Percentiles rank a stretch among this genome's conserved stretches.
Evolutionary conservation across 2,888 invertebrate species (phyloP).

Genomic region (Galeopsomyia nigrocyanea): DNA sequence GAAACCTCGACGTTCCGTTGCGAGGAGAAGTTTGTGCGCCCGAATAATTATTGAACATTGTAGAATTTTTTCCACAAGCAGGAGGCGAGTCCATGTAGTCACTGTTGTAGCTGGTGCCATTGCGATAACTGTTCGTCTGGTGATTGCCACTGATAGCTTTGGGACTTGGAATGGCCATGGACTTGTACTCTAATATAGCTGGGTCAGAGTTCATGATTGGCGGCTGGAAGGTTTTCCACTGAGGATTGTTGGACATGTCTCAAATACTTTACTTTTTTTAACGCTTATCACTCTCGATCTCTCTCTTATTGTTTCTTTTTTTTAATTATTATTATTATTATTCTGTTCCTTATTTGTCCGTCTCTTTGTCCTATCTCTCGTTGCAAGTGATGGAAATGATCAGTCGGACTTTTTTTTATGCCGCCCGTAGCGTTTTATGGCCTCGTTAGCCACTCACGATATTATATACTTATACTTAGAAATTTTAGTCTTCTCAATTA

Average conservation of each 20-base stretch:
- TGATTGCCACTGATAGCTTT: constrained; percentile 62
- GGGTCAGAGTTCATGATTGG: constrained; percentile 86
- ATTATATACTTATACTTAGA: constrained; percentile 68
- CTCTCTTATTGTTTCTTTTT: constrained; percentile 39
- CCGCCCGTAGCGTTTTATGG: constrained; percentile 40
- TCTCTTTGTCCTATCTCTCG: constrained; percentile 51
- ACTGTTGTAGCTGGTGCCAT: constrained; percentile 73
- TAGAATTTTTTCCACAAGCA: constrained; percentile 61
- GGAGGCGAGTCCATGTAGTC: constrained; percentile 68
- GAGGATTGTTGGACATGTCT: constrained; percentile 85
- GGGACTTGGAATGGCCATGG: constrained; percentile 75
- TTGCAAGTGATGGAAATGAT: constrained; percentile 49
- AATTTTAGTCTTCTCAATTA: constrained; percentile 69
- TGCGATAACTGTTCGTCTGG: constrained; percentile 70
- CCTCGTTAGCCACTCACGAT: constrained; percentile 48
- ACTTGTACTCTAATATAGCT: constrained; percentile 86
- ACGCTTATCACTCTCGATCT: constrained; percentile 46
- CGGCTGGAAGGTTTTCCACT: constrained; percentile 93
- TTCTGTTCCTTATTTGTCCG: constrained; percentile 36
- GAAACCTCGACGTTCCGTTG: constrained; percentile 64
- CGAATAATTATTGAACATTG: constrained; percentile 56
- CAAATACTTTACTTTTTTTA: constrained; percentile 57
- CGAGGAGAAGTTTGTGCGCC: constrained; percentile 61
- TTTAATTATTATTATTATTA: constrained; percentile 27
- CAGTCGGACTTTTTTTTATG: constrained; percentile 42